Evolutionary conservation across 2,797 vertebrate genomes (phyloP), one percentile per base, ranked within the genome.

Genomic region (Argentina silus): DNA sequence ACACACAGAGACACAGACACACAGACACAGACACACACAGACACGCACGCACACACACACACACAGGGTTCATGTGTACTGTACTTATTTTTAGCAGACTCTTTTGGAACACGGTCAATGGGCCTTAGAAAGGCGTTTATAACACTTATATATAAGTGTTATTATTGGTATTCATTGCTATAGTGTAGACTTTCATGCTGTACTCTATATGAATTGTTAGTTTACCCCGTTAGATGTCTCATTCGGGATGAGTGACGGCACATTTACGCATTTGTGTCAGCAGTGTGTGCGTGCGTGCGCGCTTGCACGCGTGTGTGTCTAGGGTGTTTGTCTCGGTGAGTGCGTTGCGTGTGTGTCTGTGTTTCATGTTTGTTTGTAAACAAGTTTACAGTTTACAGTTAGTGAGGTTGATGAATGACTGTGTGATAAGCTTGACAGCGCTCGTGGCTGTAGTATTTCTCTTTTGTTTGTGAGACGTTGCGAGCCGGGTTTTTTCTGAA

Each of bases 11-110:
- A 77, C 51, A 71, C 67, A 72, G 27, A 36, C 9, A 62, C 10
- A 42, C n/a, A 76, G 71, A 57, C 74, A 80, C 79, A 80, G 77
- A 85, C 86, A 80, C 83, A 83, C 81, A 79, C 67, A 78, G 69
- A 68, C 50, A 27, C 51, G 53, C 56, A 68, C 73, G 67, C 69
- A 56, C 73, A 50, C 17, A 76, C 70, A 76, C 69, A 77, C 69
- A 77, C 51, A 71, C 67, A 72, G 27, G 2, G 4, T 36, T 36
- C 27, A 36, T 1, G 27, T 36, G 27, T 36, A 36, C 27, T 36
- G 2, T 36, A 4, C 27, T 36, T 36, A 36, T 36, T 36, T 36
- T 36, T 36, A 36, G 27, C 27, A n/a, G n/a, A 2, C 27, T 36
- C 27, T 36, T 36, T 36, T 36, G 27, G 27, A 4, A 36, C 27